These are phyloP conservation scores for Phorcus lineatus DNA, from an alignment of 2,888 invertebrate genomes.

Conservation along the genomic window DNA sequence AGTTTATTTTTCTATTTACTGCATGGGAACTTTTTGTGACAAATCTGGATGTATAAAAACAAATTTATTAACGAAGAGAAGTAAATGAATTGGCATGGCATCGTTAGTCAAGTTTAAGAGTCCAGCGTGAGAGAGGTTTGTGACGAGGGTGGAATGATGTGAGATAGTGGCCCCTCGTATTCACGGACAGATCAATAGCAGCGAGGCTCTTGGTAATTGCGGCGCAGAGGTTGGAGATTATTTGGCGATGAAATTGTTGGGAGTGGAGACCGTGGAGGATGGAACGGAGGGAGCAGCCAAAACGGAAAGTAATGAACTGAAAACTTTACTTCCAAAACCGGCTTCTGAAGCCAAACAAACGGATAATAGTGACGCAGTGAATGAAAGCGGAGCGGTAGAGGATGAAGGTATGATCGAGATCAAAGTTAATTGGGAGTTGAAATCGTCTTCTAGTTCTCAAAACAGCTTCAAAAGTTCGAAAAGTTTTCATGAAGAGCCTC, in stretches of 20 bases:
- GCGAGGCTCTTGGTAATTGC: not conserved
- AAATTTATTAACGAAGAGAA: not conserved
- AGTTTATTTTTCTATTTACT: not conserved
- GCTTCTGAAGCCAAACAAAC: not conserved
- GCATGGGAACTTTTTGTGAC: not conserved
- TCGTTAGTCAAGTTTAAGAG: not conserved
- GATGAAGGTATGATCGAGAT: not conserved
- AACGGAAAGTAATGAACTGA: conserved; percentile 8
- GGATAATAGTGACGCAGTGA: not conserved
- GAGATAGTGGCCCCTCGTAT: not conserved
- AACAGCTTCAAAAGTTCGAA: no score
- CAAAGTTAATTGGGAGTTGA: no score
- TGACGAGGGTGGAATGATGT: not conserved
- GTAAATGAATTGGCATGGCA: not conserved
- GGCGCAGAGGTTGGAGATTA: not conserved
- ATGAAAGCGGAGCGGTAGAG: not conserved
- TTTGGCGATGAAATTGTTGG: conserved; percentile 8
- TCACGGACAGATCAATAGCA: not conserved
- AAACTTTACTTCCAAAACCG: not conserved
- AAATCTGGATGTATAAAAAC: not conserved
- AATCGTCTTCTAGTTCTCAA: no score
- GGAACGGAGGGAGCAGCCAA: not conserved
- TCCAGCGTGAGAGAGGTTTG: not conserved
- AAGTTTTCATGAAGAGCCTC: no score
- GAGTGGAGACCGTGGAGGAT: not conserved